These are phyloP conservation scores for Drosophila tanythrix DNA, from an alignment of 2,888 invertebrate species.

Conservation along the genomic window DNA sequence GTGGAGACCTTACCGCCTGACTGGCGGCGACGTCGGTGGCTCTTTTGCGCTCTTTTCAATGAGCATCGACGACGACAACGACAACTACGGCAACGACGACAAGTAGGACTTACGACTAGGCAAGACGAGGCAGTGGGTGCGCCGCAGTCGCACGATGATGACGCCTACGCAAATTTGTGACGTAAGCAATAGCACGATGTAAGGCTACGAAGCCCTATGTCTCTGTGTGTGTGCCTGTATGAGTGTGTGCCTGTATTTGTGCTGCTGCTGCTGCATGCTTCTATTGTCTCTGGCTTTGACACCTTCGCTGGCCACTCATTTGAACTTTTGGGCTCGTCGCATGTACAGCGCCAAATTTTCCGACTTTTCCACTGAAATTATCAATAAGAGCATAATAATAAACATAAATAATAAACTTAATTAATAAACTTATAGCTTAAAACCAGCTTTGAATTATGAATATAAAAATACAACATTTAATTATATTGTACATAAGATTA, in stretches of 20 bases:
- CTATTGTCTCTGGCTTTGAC: conserved; percentile 69
- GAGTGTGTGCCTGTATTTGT: conserved; percentile 15
- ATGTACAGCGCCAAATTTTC: conserved; percentile 30
- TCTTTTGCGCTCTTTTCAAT: conserved; percentile 47
- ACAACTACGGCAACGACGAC: conserved; percentile 15
- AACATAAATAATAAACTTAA: too few relatives aligned
- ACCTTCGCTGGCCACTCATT: conserved; percentile 68
- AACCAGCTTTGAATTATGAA: neutral
- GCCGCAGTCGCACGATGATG: conserved; percentile 83
- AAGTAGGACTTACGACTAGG: conserved; percentile 24
- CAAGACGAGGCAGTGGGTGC: conserved; percentile 79
- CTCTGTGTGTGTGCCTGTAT: neutral
- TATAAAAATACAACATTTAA: neutral
- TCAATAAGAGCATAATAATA: neutral
- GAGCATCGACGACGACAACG: conserved; percentile 14
- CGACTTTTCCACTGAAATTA: conserved; percentile 12
- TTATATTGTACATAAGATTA: neutral
- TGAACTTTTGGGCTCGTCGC: conserved; percentile 66
- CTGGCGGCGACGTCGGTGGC: conserved; percentile 44
- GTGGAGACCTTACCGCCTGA: conserved; percentile 66
- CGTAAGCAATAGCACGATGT: conserved; percentile 80
- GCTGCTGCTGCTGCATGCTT: conserved; percentile 33
- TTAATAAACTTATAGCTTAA: too few relatives aligned
- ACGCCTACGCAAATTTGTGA: conserved; percentile 85
- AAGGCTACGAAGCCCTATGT: conserved; percentile 43